Evolutionary conservation across 2,888 invertebrate species (phyloP), one percentile per base, ranked within the genome.

Genomic region (Caenorhabditis panamensis): DNA sequence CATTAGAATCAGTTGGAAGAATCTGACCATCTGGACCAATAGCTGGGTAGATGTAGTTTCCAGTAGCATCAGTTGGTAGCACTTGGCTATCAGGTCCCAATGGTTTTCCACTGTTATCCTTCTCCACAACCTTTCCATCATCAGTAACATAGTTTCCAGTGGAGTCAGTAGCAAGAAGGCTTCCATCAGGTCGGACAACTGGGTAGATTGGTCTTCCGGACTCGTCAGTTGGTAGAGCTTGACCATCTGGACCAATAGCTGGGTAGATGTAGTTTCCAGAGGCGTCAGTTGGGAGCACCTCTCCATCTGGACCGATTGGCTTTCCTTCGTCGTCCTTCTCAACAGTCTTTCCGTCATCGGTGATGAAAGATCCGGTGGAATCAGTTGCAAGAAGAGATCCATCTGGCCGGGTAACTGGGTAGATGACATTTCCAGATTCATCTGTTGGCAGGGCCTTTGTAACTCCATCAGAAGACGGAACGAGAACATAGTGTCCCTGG

Each of bases 141-240:
- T 58, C 64, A 0, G 63, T 41, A n/a, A 82, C 28, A 63, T 49
- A 76, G 20, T 68, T 58, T 44, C 61, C 82, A 73, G 63, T 83
- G 63, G 36, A 66, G 68, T 28, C 80, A 9, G 59, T 59, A 16
- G 73, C 82, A 41, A 85, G 76, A 13, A 67, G 81, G 41, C 41
- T 59, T 59, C 59, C 59, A 24, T 66, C 59, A 2, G 59, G 59
- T 20, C 36, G n/a, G 16, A 24, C 18, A 6, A 83, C 64, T 22
- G 83, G 83, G 28, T 75, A 75, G 36, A 84, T 69, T n/a, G 64
- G 59, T n/a, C 67, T 63, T 59, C 80, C 80, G 5, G 16, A 47
- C 18, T 24, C 51, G 56, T 88, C 88, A 36, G 88, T 87, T 24
- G 88, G 88, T 20, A 87, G 61, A n/a, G 31, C 59, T 49, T 69